Conservation (phyloP, 2,113 vertebrate species). For the Indicator maculatus region DNA sequence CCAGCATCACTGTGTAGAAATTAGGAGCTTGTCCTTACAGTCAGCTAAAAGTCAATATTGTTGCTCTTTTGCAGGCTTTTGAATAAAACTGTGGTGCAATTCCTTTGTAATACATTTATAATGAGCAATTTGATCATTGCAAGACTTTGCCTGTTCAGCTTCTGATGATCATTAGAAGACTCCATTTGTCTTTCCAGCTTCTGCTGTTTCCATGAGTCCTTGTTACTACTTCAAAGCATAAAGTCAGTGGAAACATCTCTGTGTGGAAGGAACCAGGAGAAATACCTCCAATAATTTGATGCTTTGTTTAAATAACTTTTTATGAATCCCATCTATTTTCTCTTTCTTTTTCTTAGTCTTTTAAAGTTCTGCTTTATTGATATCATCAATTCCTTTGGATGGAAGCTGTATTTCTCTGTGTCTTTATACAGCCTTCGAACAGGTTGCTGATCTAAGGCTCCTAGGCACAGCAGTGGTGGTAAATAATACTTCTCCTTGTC, state of each 20-base stretch:
- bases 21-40: neutral
- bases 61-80: neutral
- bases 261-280: neutral
- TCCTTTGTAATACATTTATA: neutral
- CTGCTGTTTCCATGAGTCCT: neutral
- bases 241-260: neutral
- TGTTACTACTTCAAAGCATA: neutral
- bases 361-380: neutral
- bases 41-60: neutral
- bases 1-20: neutral
- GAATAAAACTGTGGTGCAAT: neutral
- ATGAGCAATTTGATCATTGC: neutral
- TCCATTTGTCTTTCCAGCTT: neutral
- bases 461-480: neutral
- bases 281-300: neutral
- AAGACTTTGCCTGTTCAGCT: no score
- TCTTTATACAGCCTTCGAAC: neutral
- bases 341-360: neutral
- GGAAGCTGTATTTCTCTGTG: neutral
- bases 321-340: neutral
- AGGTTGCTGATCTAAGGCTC: neutral
- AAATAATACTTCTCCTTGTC: neutral
- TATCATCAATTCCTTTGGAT: neutral
- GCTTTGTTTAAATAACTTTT: neutral
- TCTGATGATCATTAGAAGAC: neutral